Evolutionary conservation across 2,797 vertebrate genomes (phyloP).

Genomic region (Enoplosus armatus): DNA sequence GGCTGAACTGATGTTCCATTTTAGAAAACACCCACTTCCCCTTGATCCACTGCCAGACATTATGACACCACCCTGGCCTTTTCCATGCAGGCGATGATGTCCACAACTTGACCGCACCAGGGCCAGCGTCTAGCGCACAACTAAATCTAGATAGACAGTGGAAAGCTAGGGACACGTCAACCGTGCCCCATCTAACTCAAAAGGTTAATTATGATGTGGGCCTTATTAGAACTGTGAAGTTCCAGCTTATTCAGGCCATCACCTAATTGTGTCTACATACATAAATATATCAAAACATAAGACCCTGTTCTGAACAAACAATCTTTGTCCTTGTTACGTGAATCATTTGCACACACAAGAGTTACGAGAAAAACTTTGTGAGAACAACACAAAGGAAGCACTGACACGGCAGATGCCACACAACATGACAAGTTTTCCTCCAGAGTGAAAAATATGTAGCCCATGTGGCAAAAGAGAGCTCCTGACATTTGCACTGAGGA

Average conservation of each 20-base stretch:
- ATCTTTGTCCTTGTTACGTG: conserved; percentile 28
- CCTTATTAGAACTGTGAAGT: conserved; percentile 52
- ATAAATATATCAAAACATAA: conserved; percentile 13
- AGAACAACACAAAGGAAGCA: conserved; percentile 21
- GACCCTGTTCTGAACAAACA: conserved; percentile 26
- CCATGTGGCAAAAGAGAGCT: conserved; percentile 64
- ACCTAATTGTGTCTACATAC: conserved; percentile 43
- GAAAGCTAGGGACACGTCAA: conserved; percentile 54
- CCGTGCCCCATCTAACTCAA: conserved; percentile 40
- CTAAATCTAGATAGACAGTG: conserved; percentile 60
- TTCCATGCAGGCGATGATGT: conserved; percentile 57
- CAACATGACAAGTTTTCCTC: conserved; percentile 45
- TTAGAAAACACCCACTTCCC: conserved; percentile 83
- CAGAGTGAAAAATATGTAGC: conserved; percentile 62
- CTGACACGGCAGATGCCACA: conserved; percentile 46
- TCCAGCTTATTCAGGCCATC: conserved; percentile 35
- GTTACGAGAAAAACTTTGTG: conserved; percentile 49
- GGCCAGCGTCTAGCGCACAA: not conserved
- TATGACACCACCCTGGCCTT: conserved; percentile 71
- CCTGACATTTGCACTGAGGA: conserved; percentile 63
- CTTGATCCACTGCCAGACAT: conserved; percentile 70
- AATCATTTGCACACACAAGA: conserved; percentile 10
- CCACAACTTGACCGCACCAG: conserved; percentile 35
- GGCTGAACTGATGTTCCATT: conserved; percentile 82
- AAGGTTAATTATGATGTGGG: conserved; percentile 63